Evolutionary conservation across 2,113 vertebrate genomes (phyloP), one percentile per base, ranked within the genome.

Genomic region (Columba janthina): DNA sequence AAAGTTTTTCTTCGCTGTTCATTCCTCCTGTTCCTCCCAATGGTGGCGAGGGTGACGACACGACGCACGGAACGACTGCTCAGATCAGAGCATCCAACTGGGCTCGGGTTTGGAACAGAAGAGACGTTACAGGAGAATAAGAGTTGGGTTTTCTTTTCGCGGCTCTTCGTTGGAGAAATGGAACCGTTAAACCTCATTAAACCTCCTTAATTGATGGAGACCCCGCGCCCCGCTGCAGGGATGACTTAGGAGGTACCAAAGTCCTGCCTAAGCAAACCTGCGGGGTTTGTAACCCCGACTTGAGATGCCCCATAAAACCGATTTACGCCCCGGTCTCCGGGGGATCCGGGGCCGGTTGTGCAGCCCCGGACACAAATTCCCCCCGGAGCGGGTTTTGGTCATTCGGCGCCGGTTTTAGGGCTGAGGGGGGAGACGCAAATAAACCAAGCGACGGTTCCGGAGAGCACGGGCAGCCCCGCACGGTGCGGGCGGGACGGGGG

Each of bases 21-120:
- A 6, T 54, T 32, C 40, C 75, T 82, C 64, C 9, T 1, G 29
- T 15, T 70, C 16, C 42, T 44, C 38, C 38, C 6, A 6, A 10
- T 25, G 91, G 4, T 5, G 69, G 12, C 69, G 31, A 13, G 3
- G 31, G 40, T 20, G 54, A 79, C 42, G 7, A 15, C 44, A 12
- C 0, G 28, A 20, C 25, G n/a, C 10, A 5, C 0, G 0, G 48
- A 9, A 38, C 3, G 0, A 8, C 56, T 0, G 10, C 10, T 54
- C 4, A 36, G 36, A 36, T 29, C 5, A 5, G 29, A 50, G 70
- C 84, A 78, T 40, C 56, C 62, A 40, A 0, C 15, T 0, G 20
- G 7, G 44, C 48, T 64, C 1, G 5, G 64, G 74, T 10, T 5
- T 3, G 73, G 48, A 14, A 15, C 4, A 4, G 46, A 4, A 18